Evolutionary conservation across 2,113 vertebrate genomes (phyloP).

Genomic region (Gymnocephalus cernua): DNA sequence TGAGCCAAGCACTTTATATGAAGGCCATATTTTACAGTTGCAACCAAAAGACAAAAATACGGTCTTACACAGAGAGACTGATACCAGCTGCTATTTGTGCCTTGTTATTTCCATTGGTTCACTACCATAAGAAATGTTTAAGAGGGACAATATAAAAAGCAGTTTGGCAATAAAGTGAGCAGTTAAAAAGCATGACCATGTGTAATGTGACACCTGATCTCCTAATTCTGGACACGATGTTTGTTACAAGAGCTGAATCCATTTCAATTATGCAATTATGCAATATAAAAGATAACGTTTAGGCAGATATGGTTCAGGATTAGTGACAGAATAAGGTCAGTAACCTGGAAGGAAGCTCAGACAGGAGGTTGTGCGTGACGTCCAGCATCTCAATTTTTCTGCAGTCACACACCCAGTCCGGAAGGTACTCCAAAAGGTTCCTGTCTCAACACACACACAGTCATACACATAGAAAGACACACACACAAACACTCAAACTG

Average conservation of each 20-base stretch:
- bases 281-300: background rate
- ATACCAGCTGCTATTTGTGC: conserved; percentile 6
- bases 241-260: conserved; percentile 7
- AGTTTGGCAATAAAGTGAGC: conserved; percentile 1
- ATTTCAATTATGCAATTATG: conserved; percentile 3
- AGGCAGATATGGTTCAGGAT: conserved; percentile 12
- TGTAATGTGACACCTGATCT: conserved; percentile 28
- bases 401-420: conserved; percentile 95
- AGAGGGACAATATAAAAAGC: background rate
- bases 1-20: background rate
- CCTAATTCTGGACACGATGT: background rate
- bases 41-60: conserved; percentile 18
- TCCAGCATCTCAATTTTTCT: conserved; percentile 95
- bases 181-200: background rate
- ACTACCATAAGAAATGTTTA: background rate
- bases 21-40: conserved; percentile 29
- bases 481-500: conserved; percentile 48
- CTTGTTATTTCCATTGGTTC: background rate
- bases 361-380: conserved; percentile 90
- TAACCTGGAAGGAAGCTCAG: conserved; percentile 91
- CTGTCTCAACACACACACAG: conserved; percentile 81
- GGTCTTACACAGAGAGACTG: background rate
- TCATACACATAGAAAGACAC: conserved; percentile 38
- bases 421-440: conserved; percentile 92
- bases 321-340: conserved; percentile 21